Evolutionary conservation across 2,113 vertebrate species (phyloP).

Genomic region (Ictalurus punctatus): DNA sequence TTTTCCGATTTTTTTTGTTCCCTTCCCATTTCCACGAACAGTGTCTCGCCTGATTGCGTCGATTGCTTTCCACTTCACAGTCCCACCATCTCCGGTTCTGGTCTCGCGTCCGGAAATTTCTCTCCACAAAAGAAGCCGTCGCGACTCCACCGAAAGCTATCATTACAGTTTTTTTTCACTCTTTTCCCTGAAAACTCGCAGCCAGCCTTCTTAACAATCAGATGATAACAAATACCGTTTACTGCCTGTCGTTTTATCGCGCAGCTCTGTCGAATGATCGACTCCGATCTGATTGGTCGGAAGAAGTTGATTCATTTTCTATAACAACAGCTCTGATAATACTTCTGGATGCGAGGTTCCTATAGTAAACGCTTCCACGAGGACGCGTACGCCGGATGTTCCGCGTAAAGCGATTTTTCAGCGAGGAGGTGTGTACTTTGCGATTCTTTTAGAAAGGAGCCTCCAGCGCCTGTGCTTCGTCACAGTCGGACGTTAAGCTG

Average conservation of each 20-base stretch:
- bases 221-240: neutral
- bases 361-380: neutral
- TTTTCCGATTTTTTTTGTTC: neutral
- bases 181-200: neutral
- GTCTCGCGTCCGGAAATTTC: neutral
- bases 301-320: neutral
- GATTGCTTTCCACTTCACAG: neutral
- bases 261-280: neutral
- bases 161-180: neutral
- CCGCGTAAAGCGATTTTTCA: too few species aligned
- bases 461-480: neutral
- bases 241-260: neutral
- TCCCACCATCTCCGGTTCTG: neutral
- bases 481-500: neutral
- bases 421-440: neutral
- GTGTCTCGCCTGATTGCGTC: neutral
- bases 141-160: neutral
- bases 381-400: neutral
- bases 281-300: too few species aligned
- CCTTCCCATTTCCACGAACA: neutral
- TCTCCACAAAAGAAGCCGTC: neutral
- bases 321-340: neutral
- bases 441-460: neutral
- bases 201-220: neutral
- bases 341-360: neutral